phyloP scores from a whole-genome alignment of 2,888 invertebrate genomes.

The Mycalesis mineus region DNA sequence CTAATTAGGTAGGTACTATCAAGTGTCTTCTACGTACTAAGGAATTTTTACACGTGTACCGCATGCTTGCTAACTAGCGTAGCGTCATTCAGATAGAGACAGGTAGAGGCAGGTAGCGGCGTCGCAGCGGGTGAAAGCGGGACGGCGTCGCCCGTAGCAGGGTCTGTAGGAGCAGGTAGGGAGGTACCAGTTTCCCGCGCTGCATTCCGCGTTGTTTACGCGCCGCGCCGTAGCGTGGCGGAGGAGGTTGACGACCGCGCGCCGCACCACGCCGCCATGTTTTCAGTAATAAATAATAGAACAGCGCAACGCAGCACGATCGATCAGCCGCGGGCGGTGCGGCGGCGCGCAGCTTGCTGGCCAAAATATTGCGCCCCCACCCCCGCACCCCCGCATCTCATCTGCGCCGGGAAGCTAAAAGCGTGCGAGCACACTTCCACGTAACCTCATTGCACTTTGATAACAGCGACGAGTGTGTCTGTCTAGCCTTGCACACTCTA shows the following conservation, averaged over 20 bases:
- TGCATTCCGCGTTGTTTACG: slow-evolving; percentile 63
- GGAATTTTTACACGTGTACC: slow-evolving; percentile 35
- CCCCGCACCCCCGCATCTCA: slow-evolving; percentile 30
- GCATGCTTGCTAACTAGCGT: slow-evolving; percentile 25
- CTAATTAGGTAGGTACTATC: slow-evolving; percentile 5
- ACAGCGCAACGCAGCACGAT: slow-evolving; percentile 64
- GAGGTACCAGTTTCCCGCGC: slow-evolving; percentile 56
- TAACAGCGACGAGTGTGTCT: slow-evolving; percentile 1
- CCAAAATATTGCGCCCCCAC: slow-evolving; percentile 60
- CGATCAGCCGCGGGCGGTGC: slow-evolving; percentile 62
- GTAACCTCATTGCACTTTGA: slow-evolving; percentile 24
- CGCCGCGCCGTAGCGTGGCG: slow-evolving; percentile 50
- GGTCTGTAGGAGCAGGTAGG: slow-evolving; percentile 40
- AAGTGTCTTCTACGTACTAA: slow-evolving; percentile 10
- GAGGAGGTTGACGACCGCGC: slow-evolving; percentile 58
- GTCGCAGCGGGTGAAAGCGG: slow-evolving; percentile 18
- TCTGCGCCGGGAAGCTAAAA: slow-evolving; percentile 17
- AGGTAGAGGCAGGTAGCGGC: slow-evolving; percentile 4
- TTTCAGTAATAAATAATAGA: slow-evolving; percentile 74
- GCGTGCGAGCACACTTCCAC: slow-evolving; percentile 16
- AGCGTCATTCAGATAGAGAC: slow-evolving; percentile 26
- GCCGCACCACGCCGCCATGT: slow-evolving; percentile 70
- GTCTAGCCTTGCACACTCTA: slow-evolving; percentile 1
- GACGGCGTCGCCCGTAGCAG: slow-evolving; percentile 22
- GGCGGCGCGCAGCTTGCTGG: slow-evolving; percentile 55